Evolutionary conservation across 2,797 vertebrate species (phyloP).

Genomic region (Zenarchopterus dispar): DNA sequence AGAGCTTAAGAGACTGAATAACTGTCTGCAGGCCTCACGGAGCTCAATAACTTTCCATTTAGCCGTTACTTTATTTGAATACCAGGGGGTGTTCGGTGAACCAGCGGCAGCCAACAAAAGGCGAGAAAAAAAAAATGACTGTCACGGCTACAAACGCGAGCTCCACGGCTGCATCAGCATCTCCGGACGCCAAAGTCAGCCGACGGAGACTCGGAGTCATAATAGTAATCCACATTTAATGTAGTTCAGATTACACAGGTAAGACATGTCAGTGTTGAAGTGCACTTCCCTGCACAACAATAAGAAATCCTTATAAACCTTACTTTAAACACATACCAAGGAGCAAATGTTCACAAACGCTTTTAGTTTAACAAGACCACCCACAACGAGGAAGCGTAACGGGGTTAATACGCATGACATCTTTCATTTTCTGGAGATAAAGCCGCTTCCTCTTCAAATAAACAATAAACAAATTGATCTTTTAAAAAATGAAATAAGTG

Average conservation of each 20-base stretch:
- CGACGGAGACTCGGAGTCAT: background rate
- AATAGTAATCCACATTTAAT: background rate
- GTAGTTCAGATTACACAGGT: background rate
- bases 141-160: background rate
- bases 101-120: slow-evolving; percentile 1
- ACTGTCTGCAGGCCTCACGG: background rate
- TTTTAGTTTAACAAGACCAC: slow-evolving; percentile 6
- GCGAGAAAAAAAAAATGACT: background rate
- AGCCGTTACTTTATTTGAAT: slow-evolving; percentile 1
- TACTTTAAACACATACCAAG: background rate
- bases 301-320: background rate
- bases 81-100: background rate
- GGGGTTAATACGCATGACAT: background rate
- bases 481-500: background rate
- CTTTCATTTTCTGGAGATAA: background rate
- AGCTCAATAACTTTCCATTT: background rate
- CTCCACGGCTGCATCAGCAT: background rate
- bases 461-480: background rate
- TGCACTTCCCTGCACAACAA: background rate
- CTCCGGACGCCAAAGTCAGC: background rate
- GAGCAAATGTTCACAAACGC: background rate
- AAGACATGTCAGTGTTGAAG: background rate
- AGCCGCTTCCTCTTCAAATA: background rate
- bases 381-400: background rate
- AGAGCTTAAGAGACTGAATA: background rate